These are phyloP conservation scores for Crenuchus spilurus DNA, from an alignment of 2,797 vertebrate genomes.

Conservation along the genomic window DNA sequence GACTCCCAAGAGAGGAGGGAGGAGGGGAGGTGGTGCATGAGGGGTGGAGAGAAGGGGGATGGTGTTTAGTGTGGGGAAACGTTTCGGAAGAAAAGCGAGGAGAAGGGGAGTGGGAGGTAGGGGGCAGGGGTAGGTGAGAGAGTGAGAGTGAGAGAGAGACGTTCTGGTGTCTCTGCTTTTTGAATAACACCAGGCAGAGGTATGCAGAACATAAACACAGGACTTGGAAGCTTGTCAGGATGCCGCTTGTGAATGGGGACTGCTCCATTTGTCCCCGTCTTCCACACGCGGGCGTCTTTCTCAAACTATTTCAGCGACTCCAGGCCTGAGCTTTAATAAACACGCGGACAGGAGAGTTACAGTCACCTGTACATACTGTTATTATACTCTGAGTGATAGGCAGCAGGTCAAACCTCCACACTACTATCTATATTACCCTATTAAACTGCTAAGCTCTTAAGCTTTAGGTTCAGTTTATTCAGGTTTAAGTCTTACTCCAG, in stretches of 20 bases:
- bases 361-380: neutral
- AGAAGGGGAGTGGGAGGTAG: conserved; percentile 51
- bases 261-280: conserved; percentile 46
- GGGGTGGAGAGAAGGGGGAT: conserved; percentile 23
- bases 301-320: conserved; percentile 14
- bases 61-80: conserved; percentile 49
- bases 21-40: conserved; percentile 58
- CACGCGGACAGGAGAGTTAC: neutral
- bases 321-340: conserved; percentile 4
- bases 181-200: conserved; percentile 79
- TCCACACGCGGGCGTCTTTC: conserved; percentile 42
- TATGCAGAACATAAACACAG: conserved; percentile 82
- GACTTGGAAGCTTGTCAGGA: conserved; percentile 76
- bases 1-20: conserved; percentile 82
- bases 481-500: no score
- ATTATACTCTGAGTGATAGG: neutral
- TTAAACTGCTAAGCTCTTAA: neutral
- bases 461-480: no score
- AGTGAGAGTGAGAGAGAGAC: conserved; percentile 43
- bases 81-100: conserved; percentile 52
- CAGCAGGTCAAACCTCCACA: neutral
- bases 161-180: conserved; percentile 81
- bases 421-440: neutral
- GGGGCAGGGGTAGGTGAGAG: conserved; percentile 48
- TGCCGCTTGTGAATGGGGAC: conserved; percentile 77